Base-by-base conservation (phyloP, 2,888 invertebrate genomes). In the Ophonus ardosiacus region DNA sequence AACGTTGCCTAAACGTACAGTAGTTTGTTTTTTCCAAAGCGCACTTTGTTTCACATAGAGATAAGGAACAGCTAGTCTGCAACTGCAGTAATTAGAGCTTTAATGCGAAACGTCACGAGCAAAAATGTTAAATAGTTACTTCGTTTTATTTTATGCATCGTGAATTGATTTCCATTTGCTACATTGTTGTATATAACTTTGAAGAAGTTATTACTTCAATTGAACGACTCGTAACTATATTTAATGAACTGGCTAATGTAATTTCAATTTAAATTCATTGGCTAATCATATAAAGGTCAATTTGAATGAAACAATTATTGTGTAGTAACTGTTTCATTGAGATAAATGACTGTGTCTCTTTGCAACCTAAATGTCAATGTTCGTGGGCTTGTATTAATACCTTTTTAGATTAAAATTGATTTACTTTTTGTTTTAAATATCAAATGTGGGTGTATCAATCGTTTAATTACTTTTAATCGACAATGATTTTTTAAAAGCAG, bases 51-150 rank as follows among this genome's bases (percentile, higher is more conserved):
- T 74, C 40, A 13, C 71, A 43, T 15, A 74, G 7, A 74, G 71
- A 74, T 74, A 74, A 74, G 71, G 71, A 74, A 74, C 71, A 43
- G 40, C 43, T 74, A 74, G 43, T 74, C 71, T 40, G 71, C 43
- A 43, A 74, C 43, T 74, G 71, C 71, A 74, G 71, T 74, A 74
- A 74, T 74, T 74, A 74, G 51, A 18, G 71, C 21, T 43, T 40
- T 43, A 74, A 74, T 74, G 71, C 43, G 71, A 43, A 74, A 74
- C 40, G 71, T 74, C 71, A 74, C 71, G 71, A 74, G 40, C 71
- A 18, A 74, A 74, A 74, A 74, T 43, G 71, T 74, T 74, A 74
- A 74, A 74, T 18, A 74, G 71, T 74, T 51, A 51, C 10, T 51
- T 51, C 43, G 10, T 51, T 51, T 51, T 51, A 13, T 51, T 51